Percentiles rank a stretch among this genome's conserved stretches.
Conservation (phyloP, 2,888 invertebrate species). For the Dicranocentrus wangi region DNA sequence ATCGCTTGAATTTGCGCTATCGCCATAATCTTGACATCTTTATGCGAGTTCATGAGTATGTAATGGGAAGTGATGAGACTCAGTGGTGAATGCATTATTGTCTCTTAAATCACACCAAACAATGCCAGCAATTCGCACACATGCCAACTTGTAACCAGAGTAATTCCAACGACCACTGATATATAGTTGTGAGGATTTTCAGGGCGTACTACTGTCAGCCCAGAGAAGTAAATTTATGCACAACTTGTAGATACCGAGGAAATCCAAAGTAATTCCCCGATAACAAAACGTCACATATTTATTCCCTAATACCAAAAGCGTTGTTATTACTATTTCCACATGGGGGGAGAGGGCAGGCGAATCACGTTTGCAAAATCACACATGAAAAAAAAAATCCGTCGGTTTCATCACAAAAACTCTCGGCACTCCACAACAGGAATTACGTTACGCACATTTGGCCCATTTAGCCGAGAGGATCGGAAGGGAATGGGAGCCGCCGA, state of each 20-base stretch:
- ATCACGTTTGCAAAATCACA: not conserved
- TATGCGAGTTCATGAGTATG: constrained; percentile 29
- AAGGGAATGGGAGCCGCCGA: not conserved
- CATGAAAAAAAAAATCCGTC: constrained; percentile 7
- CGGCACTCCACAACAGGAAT: not conserved
- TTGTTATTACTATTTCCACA: no score
- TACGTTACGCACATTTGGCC: constrained; percentile 29
- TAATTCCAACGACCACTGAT: constrained; percentile 38
- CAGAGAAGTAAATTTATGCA: not conserved
- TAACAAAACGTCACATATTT: not conserved
- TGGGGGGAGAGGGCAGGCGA: no score
- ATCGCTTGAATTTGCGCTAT: not conserved
- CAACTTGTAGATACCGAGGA: constrained; percentile 41
- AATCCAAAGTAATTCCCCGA: constrained; percentile 10
- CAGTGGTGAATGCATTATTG: constrained; percentile 41
- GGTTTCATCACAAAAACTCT: no score
- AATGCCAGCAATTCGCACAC: constrained; percentile 43
- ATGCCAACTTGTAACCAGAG: constrained; percentile 52
- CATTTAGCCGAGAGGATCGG: not conserved
- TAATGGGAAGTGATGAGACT: constrained; percentile 44
- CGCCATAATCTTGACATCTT: constrained; percentile 39
- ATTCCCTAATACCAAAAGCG: no score
- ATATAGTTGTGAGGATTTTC: constrained; percentile 6
- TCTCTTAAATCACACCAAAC: constrained; percentile 60
- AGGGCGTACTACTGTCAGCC: no score